Conservation (phyloP, 2,888 invertebrate species). For the Mimumesa dahlbomi region DNA sequence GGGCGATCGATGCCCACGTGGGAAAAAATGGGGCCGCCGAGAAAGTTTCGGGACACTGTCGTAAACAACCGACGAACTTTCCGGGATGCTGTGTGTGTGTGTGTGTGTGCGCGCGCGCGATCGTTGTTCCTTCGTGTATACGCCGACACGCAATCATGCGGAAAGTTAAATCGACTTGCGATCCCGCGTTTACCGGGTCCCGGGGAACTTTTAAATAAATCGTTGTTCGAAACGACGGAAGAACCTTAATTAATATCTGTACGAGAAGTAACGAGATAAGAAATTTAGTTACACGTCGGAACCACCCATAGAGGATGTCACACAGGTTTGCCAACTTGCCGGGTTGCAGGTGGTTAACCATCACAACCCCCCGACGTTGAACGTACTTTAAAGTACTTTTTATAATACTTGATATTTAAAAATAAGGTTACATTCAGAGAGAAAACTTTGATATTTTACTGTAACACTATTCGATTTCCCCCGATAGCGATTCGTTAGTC, state of each 20-base stretch:
- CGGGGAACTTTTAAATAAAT: conserved; percentile 44
- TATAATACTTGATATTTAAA: too few relatives aligned
- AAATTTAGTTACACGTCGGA: too few relatives aligned
- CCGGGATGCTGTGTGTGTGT: conserved; percentile 27
- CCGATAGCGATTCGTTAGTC: too few relatives aligned
- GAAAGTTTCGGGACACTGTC: conserved; percentile 36
- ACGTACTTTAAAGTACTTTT: too few relatives aligned
- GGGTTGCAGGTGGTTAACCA: too few relatives aligned
- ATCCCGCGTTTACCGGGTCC: conserved; percentile 15
- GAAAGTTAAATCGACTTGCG: conserved; percentile 58
- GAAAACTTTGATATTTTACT: too few relatives aligned
- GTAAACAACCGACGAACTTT: conserved; percentile 59
- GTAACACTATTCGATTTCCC: too few relatives aligned
- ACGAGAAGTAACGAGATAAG: not conserved
- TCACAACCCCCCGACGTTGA: too few relatives aligned
- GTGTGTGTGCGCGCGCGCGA: conserved; percentile 26
- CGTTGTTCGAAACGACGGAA: conserved; percentile 23
- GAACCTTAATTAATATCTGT: conserved; percentile 15
- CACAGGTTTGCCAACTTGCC: too few relatives aligned
- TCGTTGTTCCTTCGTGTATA: conserved; percentile 28
- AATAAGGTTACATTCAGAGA: too few relatives aligned
- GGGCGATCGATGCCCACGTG: not conserved
- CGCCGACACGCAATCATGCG: conserved; percentile 39
- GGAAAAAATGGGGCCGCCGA: conserved; percentile 29
- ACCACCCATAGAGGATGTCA: too few relatives aligned